Evolutionary conservation across 2,113 vertebrate genomes (phyloP).

Genomic region (Gorsachius goisagi): DNA sequence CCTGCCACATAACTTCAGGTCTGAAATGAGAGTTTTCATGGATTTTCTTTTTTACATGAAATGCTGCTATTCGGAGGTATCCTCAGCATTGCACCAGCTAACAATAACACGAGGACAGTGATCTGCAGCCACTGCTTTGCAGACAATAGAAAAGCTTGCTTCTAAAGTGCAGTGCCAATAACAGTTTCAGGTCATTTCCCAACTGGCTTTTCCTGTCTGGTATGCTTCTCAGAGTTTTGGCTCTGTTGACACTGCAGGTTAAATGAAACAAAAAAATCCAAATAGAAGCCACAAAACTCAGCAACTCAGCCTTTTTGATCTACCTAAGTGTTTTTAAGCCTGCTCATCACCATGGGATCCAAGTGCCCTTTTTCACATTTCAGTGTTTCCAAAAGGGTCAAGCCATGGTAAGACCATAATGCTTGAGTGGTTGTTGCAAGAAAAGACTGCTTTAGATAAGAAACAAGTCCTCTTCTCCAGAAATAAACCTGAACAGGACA

Average conservation of each 20-base stretch:
- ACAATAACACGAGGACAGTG: not conserved
- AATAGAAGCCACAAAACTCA: conserved; percentile 30
- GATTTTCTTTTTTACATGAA: not conserved
- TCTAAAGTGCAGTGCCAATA: not conserved
- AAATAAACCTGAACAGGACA: not conserved
- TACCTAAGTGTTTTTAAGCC: conserved; percentile 10
- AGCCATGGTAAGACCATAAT: not conserved
- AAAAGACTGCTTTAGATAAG: not conserved
- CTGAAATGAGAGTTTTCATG: not conserved
- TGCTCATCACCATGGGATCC: not conserved
- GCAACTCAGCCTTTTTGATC: not conserved
- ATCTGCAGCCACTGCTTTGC: not conserved
- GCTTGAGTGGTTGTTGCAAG: not conserved
- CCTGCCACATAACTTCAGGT: not conserved
- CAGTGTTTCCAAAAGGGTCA: not conserved
- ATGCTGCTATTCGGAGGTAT: not conserved
- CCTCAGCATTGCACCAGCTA: not conserved
- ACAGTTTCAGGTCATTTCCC: conserved; percentile 26
- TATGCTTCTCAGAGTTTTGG: not conserved
- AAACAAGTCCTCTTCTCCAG: not conserved
- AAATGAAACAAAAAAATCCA: conserved; percentile 33
- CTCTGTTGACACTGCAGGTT: conserved; percentile 17
- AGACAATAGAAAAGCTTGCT: not conserved
- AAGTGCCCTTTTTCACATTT: not conserved
- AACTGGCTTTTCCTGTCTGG: conserved; percentile 4